phyloP scores from a whole-genome alignment of 2,888 invertebrate species.

The Sinohyriopsis cumingii region DNA sequence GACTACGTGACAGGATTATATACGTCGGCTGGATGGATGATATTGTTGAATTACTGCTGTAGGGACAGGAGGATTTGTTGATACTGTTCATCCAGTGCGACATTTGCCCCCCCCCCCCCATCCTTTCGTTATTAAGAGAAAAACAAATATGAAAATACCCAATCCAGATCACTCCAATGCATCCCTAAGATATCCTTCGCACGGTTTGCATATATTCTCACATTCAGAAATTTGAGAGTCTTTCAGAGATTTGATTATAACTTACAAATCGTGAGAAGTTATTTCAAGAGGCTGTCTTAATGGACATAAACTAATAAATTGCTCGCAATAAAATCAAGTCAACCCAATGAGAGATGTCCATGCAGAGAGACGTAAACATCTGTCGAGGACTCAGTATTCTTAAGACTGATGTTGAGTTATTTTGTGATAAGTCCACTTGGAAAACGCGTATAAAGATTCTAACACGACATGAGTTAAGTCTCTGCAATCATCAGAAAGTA shows the following conservation, averaged over 20 bases:
- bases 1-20: conserved; percentile 48
- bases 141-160: conserved; percentile 35
- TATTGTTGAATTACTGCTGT: conserved; percentile 41
- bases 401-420: too few species aligned
- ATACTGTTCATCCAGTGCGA: conserved; percentile 32
- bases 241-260: conserved; percentile 34
- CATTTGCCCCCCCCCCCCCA: conserved; percentile 33
- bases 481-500: too few species aligned
- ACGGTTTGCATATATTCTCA: conserved; percentile 41
- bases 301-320: too few species aligned
- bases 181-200: conserved; percentile 35
- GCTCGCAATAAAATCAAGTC: too few species aligned
- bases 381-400: too few species aligned
- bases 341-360: too few species aligned
- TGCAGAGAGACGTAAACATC: too few species aligned
- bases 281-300: too few species aligned
- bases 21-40: conserved; percentile 45
- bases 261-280: conserved; percentile 39
- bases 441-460: too few species aligned
- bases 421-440: too few species aligned
- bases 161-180: conserved; percentile 29
- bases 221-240: conserved; percentile 31
- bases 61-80: conserved; percentile 40
- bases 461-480: too few species aligned
- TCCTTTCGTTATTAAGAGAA: conserved; percentile 29